Evolutionary conservation across 2,797 vertebrate genomes (phyloP), one percentile per base, ranked within the genome.

Genomic region (Onychomys leucogaster): DNA sequence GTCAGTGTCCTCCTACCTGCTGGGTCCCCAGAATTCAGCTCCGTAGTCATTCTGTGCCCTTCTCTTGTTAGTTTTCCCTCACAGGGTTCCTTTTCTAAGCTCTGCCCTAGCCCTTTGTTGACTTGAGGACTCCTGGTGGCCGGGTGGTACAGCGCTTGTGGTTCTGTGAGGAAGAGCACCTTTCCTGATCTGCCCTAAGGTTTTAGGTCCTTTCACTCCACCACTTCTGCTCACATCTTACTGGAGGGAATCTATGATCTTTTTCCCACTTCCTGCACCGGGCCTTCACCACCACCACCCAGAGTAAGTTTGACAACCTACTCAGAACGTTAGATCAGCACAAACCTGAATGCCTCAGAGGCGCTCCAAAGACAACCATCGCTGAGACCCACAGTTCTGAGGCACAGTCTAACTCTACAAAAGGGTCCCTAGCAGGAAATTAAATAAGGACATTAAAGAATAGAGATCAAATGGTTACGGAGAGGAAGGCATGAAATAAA

Each of bases 21-120:
- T 80, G 37, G 49, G 27, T 75, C 94, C 71, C n/a, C 82, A 71
- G 75, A 76, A 63, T 90, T 84, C 94, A 90, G 52, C 57, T 80
- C 43, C 76, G 52, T 84, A 87, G 19, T 92, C 52, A 13, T 95
- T 90, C 43, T 63, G 2, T 29, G 52, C 69, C 14, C 69, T 82
- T 10, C 27, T 55, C 43, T 76, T 11, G 8, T 65, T 25, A 32
- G 73, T 82, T 84, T 94, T 73, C 94, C 37, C 23, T 55, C 37
- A 73, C 12, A 61, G 76, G 92, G 12, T 84, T 80, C 69, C 84
- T 93, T 90, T 67, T 82, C 32, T 21, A 46, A 61, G 46, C 34
- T 89, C 32, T 73, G 27, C 61, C 82, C 29, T 73, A 86, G 76
- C 25, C 19, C 17, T 88, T 89, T 80, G 63, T 37, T 80, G 11